Conservation (phyloP, 2,113 vertebrate species). For the Engystomops pustulosus region DNA sequence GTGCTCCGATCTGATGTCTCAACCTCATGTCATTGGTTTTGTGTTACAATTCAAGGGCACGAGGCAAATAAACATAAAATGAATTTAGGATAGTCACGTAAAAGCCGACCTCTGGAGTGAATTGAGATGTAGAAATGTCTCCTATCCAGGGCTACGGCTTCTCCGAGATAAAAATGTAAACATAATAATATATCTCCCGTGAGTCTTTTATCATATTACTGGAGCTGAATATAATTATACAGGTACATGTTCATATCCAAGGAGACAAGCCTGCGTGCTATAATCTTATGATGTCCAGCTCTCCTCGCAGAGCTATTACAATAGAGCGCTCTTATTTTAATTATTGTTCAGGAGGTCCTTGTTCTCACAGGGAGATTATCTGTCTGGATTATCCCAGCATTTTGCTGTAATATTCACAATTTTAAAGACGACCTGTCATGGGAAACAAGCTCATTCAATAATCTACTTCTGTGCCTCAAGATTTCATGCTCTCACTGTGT, state of each 20-base stretch:
- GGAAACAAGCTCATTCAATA: background rate
- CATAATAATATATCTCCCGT: constrained; percentile 23
- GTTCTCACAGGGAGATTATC: background rate
- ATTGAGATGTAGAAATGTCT: background rate
- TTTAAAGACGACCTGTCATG: background rate
- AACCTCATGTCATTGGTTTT: constrained; percentile 23
- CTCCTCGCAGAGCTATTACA: background rate
- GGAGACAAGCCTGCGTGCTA: background rate
- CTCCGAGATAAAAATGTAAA: constrained; percentile 17
- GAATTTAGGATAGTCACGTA: background rate
- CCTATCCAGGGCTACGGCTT: constrained; percentile 13
- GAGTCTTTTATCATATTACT: background rate
- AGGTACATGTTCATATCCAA: background rate
- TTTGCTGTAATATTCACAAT: background rate
- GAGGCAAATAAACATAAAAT: constrained; percentile 46
- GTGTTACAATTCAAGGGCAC: constrained; percentile 37
- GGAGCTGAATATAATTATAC: constrained; percentile 19
- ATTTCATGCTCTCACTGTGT: background rate
- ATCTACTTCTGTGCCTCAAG: background rate
- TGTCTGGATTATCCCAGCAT: background rate
- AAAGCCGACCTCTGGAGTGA: constrained; percentile 20
- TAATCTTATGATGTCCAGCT: background rate
- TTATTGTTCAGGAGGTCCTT: constrained; percentile 13
- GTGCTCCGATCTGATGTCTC: constrained; percentile 40
- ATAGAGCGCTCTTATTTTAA: background rate